Base-by-base conservation (phyloP, 1,140 invertebrate genomes). In the Drosophila gunungcola region DNA sequence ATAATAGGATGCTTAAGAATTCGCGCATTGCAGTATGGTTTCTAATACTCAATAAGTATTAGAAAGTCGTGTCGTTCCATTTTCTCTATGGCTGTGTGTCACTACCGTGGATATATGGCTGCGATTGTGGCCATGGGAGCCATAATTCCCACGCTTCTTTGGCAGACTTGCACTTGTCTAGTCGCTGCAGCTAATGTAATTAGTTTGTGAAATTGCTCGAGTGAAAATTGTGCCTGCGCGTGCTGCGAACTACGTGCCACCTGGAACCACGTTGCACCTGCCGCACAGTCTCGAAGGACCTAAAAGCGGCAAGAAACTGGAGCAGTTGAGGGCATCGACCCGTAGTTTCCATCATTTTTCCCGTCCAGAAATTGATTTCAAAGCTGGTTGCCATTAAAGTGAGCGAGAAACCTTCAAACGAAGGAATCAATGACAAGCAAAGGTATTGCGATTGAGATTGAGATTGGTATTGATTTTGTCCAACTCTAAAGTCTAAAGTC, bases 141-240 rank as follows among this genome's bases (percentile, higher is more conserved):
- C 57, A 58, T 34, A 36, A 32, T 34, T 12, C n/a, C 11, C 39
- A 27, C 9, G 34, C 34, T 57, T 13, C 45, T 49, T 54, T 45
- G 16, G 34, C 34, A 16, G 48, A 48, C 60, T 43, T 25, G 63
- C 58, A 63, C 12, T 56, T 69, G 45, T 60, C 73, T 61, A 52
- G 62, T 49, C 67, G 56, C 21, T 52, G 53, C 54, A 61, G 45
- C 55, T 78, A 74, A 82, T 82, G 54, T 69, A 80, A 82, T 82
- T 82, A 82, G 49, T 64, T 77, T 76, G 57, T 46, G 32, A 78
- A 73, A 67, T 65, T 61, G 61, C 77, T 78, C 55, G 55, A 60
- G 49, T 45, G 55, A 49, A 57, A 60, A 65, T 58, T 72, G 65
- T 72, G 60, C 68, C 68, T 64, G 29, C 52, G 52, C 45, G 51